Evolutionary conservation across 2,113 vertebrate species (phyloP).

Genomic region (Prinia subflava): DNA sequence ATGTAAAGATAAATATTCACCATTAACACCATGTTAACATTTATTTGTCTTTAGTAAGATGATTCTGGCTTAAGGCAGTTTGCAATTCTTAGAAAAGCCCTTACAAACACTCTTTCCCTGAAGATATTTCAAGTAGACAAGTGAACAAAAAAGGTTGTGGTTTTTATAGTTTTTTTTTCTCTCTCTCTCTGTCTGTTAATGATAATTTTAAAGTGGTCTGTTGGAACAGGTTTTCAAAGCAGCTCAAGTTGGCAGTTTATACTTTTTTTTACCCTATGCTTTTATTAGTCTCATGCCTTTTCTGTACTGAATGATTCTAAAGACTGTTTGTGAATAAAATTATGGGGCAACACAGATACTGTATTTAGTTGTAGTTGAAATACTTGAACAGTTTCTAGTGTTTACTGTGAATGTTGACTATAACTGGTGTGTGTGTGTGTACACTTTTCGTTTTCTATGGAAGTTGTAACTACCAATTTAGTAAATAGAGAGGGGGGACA

Average conservation of each 20-base stretch:
- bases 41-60: background rate
- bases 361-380: background rate
- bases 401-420: background rate
- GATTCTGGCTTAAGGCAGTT: background rate
- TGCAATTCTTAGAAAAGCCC: background rate
- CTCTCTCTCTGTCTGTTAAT: background rate
- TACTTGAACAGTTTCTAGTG: background rate
- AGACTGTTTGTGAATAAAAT: background rate
- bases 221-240: background rate
- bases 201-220: background rate
- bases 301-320: background rate
- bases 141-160: background rate
- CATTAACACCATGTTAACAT: background rate
- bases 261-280: background rate
- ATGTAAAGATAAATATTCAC: background rate
- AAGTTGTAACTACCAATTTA: background rate
- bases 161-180: background rate
- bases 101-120: background rate
- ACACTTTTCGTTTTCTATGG: background rate
- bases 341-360: background rate
- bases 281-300: background rate
- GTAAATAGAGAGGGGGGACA: background rate
- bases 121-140: background rate
- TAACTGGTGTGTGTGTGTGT: background rate
- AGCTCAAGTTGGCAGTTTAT: background rate